Percentiles rank a stretch among this genome's conserved stretches.
phyloP scores from a whole-genome alignment of 2,797 vertebrate species.

The Thaleichthys pacificus region DNA sequence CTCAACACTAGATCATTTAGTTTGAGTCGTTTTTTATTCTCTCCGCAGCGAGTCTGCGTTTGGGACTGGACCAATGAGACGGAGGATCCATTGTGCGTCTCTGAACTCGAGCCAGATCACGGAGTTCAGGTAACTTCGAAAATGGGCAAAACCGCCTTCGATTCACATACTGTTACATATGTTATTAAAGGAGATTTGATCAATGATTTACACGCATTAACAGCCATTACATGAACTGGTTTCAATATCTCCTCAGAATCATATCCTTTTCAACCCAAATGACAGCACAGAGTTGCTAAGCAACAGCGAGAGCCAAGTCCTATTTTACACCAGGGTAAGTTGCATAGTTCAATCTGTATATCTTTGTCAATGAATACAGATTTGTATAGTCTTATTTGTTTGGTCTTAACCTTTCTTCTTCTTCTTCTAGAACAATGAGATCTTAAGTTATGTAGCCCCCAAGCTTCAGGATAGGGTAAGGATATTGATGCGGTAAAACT shows the following conservation, averaged over 20 bases:
- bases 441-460: constrained; percentile 55
- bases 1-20: no score
- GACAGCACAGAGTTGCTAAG: constrained; percentile 84
- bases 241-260: constrained; percentile 69
- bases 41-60: constrained; percentile 78
- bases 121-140: constrained; percentile 78
- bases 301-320: constrained; percentile 77
- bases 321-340: constrained; percentile 86
- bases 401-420: constrained; percentile 22
- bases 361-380: background rate
- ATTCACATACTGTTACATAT: constrained; percentile 4
- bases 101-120: constrained; percentile 71
- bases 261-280: constrained; percentile 81
- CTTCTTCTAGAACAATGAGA: constrained; percentile 46
- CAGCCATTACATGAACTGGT: background rate
- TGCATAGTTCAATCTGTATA: constrained; percentile 7
- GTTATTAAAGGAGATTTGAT: background rate
- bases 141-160: no score
- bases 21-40: constrained; percentile 3
- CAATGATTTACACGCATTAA: background rate
- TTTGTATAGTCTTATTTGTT: constrained; percentile 9
- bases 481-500: background rate
- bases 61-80: constrained; percentile 88
- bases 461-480: constrained; percentile 64
- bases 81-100: constrained; percentile 70